Evolutionary conservation across 2,888 invertebrate species (phyloP).

Genomic region (Hetaerina titia): DNA sequence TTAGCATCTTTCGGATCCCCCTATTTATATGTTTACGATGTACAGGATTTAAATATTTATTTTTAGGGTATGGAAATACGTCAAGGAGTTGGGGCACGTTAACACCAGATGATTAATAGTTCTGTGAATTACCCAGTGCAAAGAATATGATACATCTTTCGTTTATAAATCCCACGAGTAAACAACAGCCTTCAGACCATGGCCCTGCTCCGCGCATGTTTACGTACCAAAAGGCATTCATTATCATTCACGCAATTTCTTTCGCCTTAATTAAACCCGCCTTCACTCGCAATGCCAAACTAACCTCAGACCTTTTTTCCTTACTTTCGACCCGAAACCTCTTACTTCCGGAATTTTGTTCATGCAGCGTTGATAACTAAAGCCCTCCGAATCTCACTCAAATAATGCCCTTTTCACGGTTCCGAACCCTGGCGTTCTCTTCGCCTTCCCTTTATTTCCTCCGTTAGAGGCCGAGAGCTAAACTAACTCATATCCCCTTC

Average conservation of each 20-base stretch:
- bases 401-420: background rate
- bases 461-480: no score
- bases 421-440: background rate
- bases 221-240: background rate
- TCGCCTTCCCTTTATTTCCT: no score
- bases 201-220: background rate
- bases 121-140: no score
- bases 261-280: background rate
- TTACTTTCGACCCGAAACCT: background rate
- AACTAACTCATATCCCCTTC: no score
- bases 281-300: background rate
- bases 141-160: no score
- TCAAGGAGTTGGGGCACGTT: no score
- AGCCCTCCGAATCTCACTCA: background rate
- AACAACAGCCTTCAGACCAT: background rate
- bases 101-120: no score
- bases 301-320: background rate
- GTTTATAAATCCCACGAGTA: no score
- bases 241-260: background rate
- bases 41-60: no score
- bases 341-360: background rate
- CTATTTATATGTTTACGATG: no score
- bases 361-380: background rate
- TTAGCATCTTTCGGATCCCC: no score
- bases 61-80: no score